phyloP scores from a whole-genome alignment of 2,888 invertebrate genomes.

The Tipula confusa region DNA sequence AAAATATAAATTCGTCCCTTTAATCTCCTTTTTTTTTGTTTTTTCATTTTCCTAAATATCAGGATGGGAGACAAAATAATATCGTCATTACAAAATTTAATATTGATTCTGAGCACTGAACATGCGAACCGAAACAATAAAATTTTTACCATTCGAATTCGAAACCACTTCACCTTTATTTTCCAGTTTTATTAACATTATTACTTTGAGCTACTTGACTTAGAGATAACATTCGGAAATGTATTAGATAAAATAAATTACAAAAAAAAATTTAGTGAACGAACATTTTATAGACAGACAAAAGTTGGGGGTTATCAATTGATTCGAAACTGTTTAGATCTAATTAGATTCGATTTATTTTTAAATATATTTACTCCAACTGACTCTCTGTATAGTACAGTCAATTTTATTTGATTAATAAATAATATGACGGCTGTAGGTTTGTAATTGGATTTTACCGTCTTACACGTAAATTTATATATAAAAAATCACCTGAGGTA shows the following conservation, averaged over 20 bases:
- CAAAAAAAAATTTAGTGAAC: background rate
- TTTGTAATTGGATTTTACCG: background rate
- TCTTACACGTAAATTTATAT: background rate
- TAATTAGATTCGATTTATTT: background rate
- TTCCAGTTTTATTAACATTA: background rate
- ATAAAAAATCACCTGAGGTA: background rate
- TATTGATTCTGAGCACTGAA: background rate
- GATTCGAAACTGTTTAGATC: background rate
- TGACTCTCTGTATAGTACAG: background rate
- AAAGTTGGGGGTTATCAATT: background rate
- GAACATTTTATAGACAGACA: background rate
- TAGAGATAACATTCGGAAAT: slow-evolving; percentile 3
- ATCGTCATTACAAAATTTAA: background rate
- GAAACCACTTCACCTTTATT: slow-evolving; percentile 8
- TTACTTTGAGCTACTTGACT: slow-evolving; percentile 20
- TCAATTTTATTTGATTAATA: background rate
- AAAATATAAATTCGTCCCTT: background rate
- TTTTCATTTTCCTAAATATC: too few relatives aligned
- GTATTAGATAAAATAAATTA: slow-evolving; percentile 1
- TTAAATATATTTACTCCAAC: background rate
- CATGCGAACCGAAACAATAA: background rate
- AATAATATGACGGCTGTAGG: background rate
- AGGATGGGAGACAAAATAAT: background rate
- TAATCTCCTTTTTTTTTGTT: background rate
- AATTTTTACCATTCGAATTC: background rate